A percentile compares a stretch with the other conserved stretches of the same genome.
These are phyloP conservation scores for Poecilia latipinna DNA, from an alignment of 2,113 vertebrate species.

Conservation along the genomic window DNA sequence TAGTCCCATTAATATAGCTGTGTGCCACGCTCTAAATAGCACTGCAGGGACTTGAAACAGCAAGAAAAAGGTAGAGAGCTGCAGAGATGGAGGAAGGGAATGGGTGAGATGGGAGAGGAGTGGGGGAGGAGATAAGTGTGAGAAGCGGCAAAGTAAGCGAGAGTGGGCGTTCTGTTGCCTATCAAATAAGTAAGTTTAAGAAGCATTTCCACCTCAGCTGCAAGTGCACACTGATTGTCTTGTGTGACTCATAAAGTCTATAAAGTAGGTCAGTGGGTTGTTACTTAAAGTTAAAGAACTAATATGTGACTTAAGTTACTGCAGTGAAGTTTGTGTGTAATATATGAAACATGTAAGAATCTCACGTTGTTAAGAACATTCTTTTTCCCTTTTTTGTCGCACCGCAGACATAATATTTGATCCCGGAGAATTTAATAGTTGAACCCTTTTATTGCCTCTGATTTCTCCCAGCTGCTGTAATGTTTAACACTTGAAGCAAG, in stretches of 20 bases:
- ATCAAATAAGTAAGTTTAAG: slow-evolving; percentile 57
- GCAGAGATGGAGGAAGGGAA: slow-evolving; percentile 15
- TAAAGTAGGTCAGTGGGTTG: slow-evolving; percentile 74
- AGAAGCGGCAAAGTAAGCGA: slow-evolving; percentile 67
- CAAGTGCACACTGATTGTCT: slow-evolving; percentile 56
- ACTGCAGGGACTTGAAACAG: slow-evolving; percentile 49
- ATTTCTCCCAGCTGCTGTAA: background rate
- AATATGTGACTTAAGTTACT: slow-evolving; percentile 48
- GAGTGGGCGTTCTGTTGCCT: slow-evolving; percentile 67
- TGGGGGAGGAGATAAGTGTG: slow-evolving; percentile 61
- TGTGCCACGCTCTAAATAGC: slow-evolving; percentile 54
- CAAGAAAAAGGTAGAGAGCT: slow-evolving; percentile 22
- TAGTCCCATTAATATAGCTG: slow-evolving; percentile 65
- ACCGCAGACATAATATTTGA: slow-evolving; percentile 26
- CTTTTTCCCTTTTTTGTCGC: slow-evolving; percentile 14
- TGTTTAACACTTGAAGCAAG: background rate
- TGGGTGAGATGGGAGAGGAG: slow-evolving; percentile 55
- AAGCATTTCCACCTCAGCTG: slow-evolving; percentile 63
- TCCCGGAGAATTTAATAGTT: slow-evolving; percentile 3
- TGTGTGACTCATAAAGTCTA: slow-evolving; percentile 71
- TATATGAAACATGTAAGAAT: slow-evolving; percentile 24
- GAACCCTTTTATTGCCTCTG: background rate
- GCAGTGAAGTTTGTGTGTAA: slow-evolving; percentile 33
- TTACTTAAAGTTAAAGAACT: slow-evolving; percentile 57
- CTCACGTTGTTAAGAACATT: slow-evolving; percentile 3